A percentile compares a stretch with the other conserved stretches of the same genome.
phyloP scores from a whole-genome alignment of 2,113 vertebrate species.

The Alethe castanea region DNA sequence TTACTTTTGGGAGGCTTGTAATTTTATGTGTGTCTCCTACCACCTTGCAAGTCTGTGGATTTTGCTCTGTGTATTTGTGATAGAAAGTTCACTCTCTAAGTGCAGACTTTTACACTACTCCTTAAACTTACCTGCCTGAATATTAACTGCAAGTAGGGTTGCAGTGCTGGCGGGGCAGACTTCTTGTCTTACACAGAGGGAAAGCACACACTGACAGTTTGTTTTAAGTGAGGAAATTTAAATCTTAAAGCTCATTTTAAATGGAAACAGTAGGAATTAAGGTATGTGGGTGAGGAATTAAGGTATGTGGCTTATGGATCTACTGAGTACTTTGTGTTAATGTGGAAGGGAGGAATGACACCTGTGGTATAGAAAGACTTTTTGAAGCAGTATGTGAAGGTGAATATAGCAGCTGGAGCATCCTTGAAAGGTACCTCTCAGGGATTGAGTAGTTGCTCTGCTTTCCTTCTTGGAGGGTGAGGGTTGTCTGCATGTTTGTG shows the following conservation, averaged over 20 bases:
- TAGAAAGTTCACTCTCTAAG: background rate
- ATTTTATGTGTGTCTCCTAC: background rate
- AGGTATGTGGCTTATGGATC: background rate
- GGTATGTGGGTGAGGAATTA: background rate
- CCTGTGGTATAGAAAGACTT: background rate
- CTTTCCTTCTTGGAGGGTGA: background rate
- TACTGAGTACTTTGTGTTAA: background rate
- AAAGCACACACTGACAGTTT: background rate
- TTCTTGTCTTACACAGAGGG: background rate
- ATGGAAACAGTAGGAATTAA: background rate
- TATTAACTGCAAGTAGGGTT: background rate
- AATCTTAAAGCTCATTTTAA: background rate
- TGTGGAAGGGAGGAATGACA: background rate
- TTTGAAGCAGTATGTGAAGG: background rate
- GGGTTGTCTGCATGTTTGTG: accelerated
- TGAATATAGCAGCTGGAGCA: background rate
- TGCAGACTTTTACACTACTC: background rate
- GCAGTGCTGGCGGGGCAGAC: background rate
- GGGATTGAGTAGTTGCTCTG: background rate
- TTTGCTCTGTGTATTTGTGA: background rate
- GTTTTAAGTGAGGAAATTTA: background rate
- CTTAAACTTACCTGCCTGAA: background rate
- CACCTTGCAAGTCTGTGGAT: background rate
- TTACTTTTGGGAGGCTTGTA: background rate
- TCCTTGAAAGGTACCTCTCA: accelerated